Base-by-base conservation (phyloP, 2,888 invertebrate species). In the Drosophila anomelani region DNA sequence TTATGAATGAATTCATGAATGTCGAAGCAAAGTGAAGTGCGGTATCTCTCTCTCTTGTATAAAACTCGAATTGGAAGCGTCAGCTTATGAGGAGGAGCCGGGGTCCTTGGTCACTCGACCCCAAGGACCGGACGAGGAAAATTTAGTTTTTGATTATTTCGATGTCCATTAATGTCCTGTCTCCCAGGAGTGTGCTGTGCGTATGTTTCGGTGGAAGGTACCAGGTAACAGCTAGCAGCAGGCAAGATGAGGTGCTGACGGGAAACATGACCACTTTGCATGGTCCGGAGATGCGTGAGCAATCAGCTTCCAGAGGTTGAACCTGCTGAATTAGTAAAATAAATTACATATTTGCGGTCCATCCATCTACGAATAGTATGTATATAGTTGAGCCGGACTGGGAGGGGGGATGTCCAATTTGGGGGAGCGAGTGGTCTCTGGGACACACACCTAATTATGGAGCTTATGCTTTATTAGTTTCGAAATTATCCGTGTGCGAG, bases 1-100 rank as follows among this genome's bases (percentile, higher is more conserved):
- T 90, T 87, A 90, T 88, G 85, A 82, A 90, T 82, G 85, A 85
- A 80, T 85, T 87, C 90, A 90, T 88, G 80, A 88, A 90, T 90
- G 82, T 80, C 80, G 77, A 83, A 89, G 70, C 76, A 72, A 70
- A 68, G 68, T 67, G 47, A 68, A 68, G 68, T 68, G 55, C 53
- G 44, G 59, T 61, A 61, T 57, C 57, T 43, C 39, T 61, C 23
- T 23, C 29, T 29, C 29, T 29, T 69, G 67, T 59, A 67, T 77
- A 61, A 82, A 64, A 76, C 58, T 62, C 64, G 41, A 78, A 86
- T 78, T 73, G 82, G 82, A 82, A 77, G 51, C 78, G 77, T 81
- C 81, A 77, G 77, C 67, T 79, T 76, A 59, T 74, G 62, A 73
- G 77, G 72, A 57, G 51, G 72, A 57, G 51, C 20, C 23, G 34